Evolutionary conservation across 2,888 invertebrate species (phyloP).

Genomic region (Epiblema foenella): DNA sequence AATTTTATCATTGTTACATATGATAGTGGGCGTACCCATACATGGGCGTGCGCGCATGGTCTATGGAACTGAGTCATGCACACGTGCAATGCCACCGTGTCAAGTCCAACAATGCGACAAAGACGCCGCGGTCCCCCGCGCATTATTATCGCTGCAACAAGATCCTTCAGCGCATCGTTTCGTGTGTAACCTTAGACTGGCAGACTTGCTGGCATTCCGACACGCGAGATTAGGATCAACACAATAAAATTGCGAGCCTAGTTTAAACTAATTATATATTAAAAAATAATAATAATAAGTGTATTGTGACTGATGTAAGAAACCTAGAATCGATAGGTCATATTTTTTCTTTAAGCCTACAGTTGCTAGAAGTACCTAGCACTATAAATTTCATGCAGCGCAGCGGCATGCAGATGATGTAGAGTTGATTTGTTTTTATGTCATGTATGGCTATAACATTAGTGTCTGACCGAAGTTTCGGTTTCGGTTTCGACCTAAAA

Average conservation of each 20-base stretch:
- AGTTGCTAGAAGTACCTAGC: no score
- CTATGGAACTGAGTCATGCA: conserved; percentile 60
- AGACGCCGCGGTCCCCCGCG: conserved; percentile 44
- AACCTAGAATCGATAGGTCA: no score
- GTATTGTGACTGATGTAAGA: no score
- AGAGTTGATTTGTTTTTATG: no score
- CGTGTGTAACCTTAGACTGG: conserved; percentile 25
- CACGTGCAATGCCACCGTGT: conserved; percentile 56
- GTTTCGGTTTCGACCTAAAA: no score
- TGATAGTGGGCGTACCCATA: conserved; percentile 29
- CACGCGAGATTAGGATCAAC: background rate
- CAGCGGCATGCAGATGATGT: no score
- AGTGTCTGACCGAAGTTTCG: no score
- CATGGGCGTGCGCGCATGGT: conserved; percentile 30
- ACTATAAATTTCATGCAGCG: no score
- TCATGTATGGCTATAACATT: no score
- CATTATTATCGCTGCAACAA: conserved; percentile 39
- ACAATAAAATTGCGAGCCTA: no score
- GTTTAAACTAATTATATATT: background rate
- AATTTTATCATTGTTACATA: conserved; percentile 25
- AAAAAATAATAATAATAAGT: no score
- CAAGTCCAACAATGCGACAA: conserved; percentile 67
- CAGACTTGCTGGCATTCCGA: conserved; percentile 17
- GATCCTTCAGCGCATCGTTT: conserved; percentile 31
- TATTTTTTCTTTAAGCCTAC: no score